Conservation (phyloP, 2,888 invertebrate genomes). For the Brachyptera risi region DNA sequence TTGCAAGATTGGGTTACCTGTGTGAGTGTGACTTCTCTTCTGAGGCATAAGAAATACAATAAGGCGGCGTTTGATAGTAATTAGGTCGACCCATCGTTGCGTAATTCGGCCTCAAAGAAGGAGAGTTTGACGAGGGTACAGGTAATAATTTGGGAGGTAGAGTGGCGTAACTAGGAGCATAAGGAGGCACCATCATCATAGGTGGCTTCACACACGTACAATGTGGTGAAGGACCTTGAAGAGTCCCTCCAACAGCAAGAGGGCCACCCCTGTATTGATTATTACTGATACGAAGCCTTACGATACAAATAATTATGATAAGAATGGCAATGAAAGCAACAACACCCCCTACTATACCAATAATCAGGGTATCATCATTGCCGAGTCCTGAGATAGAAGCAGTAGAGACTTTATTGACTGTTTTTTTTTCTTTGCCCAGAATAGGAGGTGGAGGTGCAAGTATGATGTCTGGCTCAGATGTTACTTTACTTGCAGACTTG, state of each 20-base stretch:
- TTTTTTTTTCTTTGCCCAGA: conserved; percentile 37
- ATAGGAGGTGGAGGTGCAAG: conserved; percentile 76
- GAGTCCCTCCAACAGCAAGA: conserved; percentile 46
- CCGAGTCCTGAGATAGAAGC: conserved; percentile 54
- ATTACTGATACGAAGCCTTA: conserved; percentile 66
- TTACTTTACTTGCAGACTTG: conserved; percentile 45
- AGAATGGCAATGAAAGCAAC: conserved; percentile 86
- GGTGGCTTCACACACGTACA: conserved; percentile 54
- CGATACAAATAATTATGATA: conserved; percentile 84
- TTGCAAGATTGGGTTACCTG: too few relatives aligned
- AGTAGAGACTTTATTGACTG: conserved; percentile 27
- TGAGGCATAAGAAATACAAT: conserved; percentile 42
- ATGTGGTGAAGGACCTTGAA: conserved; percentile 40
- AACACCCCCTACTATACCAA: conserved; percentile 90
- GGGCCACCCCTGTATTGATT: conserved; percentile 65
- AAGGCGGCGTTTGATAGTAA: conserved; percentile 46
- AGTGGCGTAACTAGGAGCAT: conserved; percentile 54
- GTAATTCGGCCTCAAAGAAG: conserved; percentile 53
- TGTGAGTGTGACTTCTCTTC: conserved; percentile 43
- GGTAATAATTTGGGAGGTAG: conserved; percentile 40
- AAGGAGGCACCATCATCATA: conserved; percentile 54
- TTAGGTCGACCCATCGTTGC: conserved; percentile 59
- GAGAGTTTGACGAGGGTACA: conserved; percentile 34
- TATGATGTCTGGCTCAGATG: conserved; percentile 81
- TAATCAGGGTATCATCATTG: conserved; percentile 89